Conservation (phyloP, 23 tunicate species). For the Botrylloides violaceus region DNA sequence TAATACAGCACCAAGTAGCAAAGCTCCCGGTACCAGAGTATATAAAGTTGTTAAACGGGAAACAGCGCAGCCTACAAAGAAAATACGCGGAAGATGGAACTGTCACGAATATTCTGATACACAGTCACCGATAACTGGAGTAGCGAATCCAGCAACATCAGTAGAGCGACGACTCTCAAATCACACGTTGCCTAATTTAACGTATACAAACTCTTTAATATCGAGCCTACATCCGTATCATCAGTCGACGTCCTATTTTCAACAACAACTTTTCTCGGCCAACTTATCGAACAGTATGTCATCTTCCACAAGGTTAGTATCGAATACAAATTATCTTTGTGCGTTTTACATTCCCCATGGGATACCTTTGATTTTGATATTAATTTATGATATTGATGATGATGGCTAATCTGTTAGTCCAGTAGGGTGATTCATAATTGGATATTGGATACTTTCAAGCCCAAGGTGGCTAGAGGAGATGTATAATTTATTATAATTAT, state of each 20-base stretch:
- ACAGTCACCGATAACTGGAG: slow-evolving; percentile 41
- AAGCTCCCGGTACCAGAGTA: slow-evolving; percentile 42
- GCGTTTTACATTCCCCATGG: too few species aligned
- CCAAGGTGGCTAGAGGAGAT: too few species aligned
- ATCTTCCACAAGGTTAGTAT: slow-evolving; percentile 2
- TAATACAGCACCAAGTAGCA: slow-evolving; percentile 2
- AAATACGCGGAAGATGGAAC: slow-evolving; percentile 47
- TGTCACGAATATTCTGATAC: slow-evolving; percentile 69
- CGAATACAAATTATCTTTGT: too few species aligned
- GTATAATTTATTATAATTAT: too few species aligned
- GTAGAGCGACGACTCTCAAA: background rate
- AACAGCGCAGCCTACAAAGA: slow-evolving; percentile 30
- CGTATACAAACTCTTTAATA: slow-evolving; percentile 8
- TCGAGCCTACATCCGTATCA: background rate
- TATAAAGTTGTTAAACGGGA: slow-evolving; percentile 87
- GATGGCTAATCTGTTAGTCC: too few species aligned
- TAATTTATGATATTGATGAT: too few species aligned
- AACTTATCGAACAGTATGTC: background rate
- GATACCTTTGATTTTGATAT: too few species aligned
- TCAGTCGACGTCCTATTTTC: background rate
- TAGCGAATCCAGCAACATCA: background rate
- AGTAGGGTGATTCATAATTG: too few species aligned
- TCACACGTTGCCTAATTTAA: background rate
- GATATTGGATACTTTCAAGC: too few species aligned
- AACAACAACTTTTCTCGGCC: background rate